phyloP scores from a whole-genome alignment of 2,888 invertebrate genomes.

The Merodon equestris region DNA sequence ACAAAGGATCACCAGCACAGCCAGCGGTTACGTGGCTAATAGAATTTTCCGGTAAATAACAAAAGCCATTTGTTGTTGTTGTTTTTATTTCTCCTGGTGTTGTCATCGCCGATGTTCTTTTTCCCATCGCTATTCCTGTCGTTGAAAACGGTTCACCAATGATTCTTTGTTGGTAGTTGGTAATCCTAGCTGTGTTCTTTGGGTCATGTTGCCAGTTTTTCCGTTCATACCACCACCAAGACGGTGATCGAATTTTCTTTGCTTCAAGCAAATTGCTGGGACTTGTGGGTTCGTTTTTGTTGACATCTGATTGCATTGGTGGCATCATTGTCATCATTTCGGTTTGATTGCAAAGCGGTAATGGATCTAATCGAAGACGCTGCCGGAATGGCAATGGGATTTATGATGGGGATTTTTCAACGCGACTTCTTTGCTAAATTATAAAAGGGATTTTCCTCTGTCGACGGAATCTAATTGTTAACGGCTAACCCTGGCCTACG shows the following conservation, averaged over 20 bases:
- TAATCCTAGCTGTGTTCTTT: not conserved
- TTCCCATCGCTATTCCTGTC: slow-evolving; percentile 14
- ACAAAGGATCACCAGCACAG: slow-evolving; percentile 61
- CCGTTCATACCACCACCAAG: slow-evolving; percentile 60
- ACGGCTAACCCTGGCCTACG: not conserved
- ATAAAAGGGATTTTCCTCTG: slow-evolving; percentile 23
- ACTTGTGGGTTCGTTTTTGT: slow-evolving; percentile 34
- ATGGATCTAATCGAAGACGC: slow-evolving; percentile 55
- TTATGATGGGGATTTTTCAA: slow-evolving; percentile 6
- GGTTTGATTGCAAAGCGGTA: slow-evolving; percentile 39
- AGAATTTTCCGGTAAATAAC: slow-evolving; percentile 66
- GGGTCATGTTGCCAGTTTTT: slow-evolving; percentile 56
- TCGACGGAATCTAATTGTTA: slow-evolving; percentile 9
- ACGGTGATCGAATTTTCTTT: slow-evolving; percentile 59
- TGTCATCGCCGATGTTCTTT: slow-evolving; percentile 39
- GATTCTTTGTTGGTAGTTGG: not conserved
- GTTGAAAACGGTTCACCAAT: slow-evolving; percentile 1
- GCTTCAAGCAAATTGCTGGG: too few species aligned
- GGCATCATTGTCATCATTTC: slow-evolving; percentile 26
- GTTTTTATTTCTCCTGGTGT: slow-evolving; percentile 15
- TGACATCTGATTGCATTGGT: slow-evolving; percentile 44
- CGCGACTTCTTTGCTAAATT: slow-evolving; percentile 36
- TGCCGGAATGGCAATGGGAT: slow-evolving; percentile 34
- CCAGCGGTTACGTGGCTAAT: slow-evolving; percentile 47
- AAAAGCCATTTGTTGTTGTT: slow-evolving; percentile 46